Evolutionary conservation across 1,140 invertebrate species (phyloP), one percentile per base, ranked within the genome.

Genomic region (Papilio dardanus): DNA sequence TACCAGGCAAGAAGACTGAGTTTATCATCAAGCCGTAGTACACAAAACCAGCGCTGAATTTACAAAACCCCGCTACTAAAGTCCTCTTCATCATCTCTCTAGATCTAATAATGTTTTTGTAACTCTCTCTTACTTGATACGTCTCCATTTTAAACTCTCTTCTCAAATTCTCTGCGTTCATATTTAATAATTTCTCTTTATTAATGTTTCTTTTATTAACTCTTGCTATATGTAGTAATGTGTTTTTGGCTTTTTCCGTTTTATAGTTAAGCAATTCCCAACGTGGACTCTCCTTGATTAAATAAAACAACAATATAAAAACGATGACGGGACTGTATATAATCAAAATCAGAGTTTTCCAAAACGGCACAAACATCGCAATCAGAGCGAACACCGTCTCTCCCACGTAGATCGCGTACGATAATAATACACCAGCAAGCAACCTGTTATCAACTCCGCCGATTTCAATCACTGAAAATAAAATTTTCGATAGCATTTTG

Each of bases 21-120:
- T 97, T 97, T 3, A 97, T 92, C 10, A 96, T 96, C 6, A 98
- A 84, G 0, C 97, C 97, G 81, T 97, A 97, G 85, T 97, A 98
- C 6, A 97, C 95, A 78, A 97, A 95, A 1, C 95, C 94, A 65
- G 95, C 95, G 1, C 95, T 94, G 21, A 96, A 94, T 94, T 95
- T 96, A 83, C 94, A 96, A 76, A 96, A 93, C 33, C 93, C 95
- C 0, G 80, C 81, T 0, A 87, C 85, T 0, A 82, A 3, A 4
- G 90, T 35, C 6, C 88, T 78, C 40, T 86, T 88, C 14, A 89
- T 10, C n/a, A 91, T 86, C 67, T 88, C 85, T 74, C 31, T 83
- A 10, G 86, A 91, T 16, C 46, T 76, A 33, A 88, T 82, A 4
- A 90, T 80, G 12, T 84, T 78, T 46, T 50, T 71, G 8, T 83